Base-by-base conservation (phyloP, 2,888 invertebrate species). In the Ypsolopha sequella region DNA sequence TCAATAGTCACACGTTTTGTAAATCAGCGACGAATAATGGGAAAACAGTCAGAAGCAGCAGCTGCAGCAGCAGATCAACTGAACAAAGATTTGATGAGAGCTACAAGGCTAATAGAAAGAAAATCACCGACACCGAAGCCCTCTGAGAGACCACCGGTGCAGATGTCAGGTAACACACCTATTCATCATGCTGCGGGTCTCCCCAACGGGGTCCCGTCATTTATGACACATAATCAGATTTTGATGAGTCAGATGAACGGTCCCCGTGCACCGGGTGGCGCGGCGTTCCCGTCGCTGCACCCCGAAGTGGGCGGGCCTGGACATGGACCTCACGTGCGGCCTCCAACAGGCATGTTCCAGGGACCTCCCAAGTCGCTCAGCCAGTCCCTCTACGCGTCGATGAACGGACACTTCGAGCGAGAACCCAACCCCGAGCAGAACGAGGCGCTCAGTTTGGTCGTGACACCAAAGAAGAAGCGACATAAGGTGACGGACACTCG, bases 401-500 rank as follows among this genome's bases (percentile, higher is more conserved):
- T 91, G 88, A 88, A 89, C 62, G 88, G 88, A 13, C 82, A 88
- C 89, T 80, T 87, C 89, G 69, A 91, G 87, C 88, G 91, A 60
- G 89, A 92, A 85, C 74, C 89, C 64, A 91, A 92, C 70, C 92
- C 94, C 43, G 96, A 96, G 74, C 96, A 96, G 76, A 95, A 95
- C 76, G 97, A 97, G 76, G 97, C 98, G 4, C 90, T 98, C 53
- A 96, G 97, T 73, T 89, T 98, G 64, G 97, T 98, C 54, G 96
- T 98, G 61, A 95, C 95, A 47, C 95, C 96, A 2, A 97, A 97
- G 85, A 98, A 97, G 89, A 98, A 97, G 86, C 90, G 98, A 52
- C 97, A 98, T 73, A 98, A 98, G 93, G 95, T 97, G 66, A 98
- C 98, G 39, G 97, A 97, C 71, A 96, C 96, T 51, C 89, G 97